phyloP scores from a whole-genome alignment of 2,797 vertebrate genomes.

The Novumbra hubbsi region DNA sequence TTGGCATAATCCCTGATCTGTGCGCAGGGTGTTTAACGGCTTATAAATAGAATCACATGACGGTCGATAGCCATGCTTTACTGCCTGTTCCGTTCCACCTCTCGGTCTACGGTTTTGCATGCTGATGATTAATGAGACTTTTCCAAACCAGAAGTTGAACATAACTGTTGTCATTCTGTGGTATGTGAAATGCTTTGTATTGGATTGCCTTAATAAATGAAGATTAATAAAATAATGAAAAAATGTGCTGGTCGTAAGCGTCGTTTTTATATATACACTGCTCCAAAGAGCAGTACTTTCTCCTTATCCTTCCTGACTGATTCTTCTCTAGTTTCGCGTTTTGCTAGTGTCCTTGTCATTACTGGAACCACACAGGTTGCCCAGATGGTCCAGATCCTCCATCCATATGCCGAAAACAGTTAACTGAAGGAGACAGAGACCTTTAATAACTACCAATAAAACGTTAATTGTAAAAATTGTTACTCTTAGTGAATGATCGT shows the following conservation, averaged over 20 bases:
- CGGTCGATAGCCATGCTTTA: neutral
- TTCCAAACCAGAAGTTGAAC: conserved; percentile 75
- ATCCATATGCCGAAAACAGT: too few species aligned
- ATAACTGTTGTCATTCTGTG: conserved; percentile 76
- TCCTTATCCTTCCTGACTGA: too few species aligned
- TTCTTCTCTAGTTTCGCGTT: too few species aligned
- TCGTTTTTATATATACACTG: conserved; percentile 37
- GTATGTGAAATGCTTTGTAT: conserved; percentile 83
- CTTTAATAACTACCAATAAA: too few species aligned
- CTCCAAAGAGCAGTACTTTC: too few species aligned
- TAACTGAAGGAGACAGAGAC: too few species aligned
- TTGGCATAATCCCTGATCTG: conserved; percentile 61
- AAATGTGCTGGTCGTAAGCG: conserved; percentile 65
- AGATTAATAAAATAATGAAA: conserved; percentile 75
- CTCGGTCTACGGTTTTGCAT: conserved; percentile 77
- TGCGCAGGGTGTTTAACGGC: conserved; percentile 69
- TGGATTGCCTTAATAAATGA: conserved; percentile 82
- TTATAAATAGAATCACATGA: neutral
- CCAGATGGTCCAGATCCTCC: too few species aligned
- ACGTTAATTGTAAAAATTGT: neutral
- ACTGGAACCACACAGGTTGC: too few species aligned
- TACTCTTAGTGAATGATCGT: neutral
- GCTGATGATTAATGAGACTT: conserved; percentile 60
- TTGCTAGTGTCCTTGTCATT: too few species aligned
- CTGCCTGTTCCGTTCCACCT: conserved; percentile 54